Base-by-base conservation (phyloP, 1,140 invertebrate genomes). In the Chlorops oryzae region DNA sequence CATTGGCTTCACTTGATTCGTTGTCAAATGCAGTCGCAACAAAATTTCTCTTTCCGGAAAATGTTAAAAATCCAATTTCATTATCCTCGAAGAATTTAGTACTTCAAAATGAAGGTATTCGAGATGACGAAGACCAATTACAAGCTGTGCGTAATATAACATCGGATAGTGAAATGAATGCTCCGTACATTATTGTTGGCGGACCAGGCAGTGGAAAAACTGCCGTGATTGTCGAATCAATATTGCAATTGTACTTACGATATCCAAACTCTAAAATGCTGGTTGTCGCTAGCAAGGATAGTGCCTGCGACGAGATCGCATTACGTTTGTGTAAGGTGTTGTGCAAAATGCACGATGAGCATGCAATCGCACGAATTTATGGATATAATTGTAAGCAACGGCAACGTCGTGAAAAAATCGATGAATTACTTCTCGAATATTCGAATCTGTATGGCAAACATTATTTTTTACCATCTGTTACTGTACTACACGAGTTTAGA, bases 151-250 rank as follows among this genome's bases (percentile, higher is more conserved):
- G 73, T 37, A 78, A 84, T 55, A 83, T 88, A 42, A 57, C 87
- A 1, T 52, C 71, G 28, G 77, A 75, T 27, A 65, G 74, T 6
- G 73, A 76, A 12, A 65, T 79, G 15, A 84, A 85, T 3, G 70
- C 81, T 5, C 87, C 88, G 1, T 90, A 88, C 52, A 77, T 91
- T 38, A 72, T 91, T 25, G 87, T 86, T 72, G 87, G 88, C 3
- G 87, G 87, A 24, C 87, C 88, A 28, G 53, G 65, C 3, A 89
- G 87, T 2, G 88, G 88, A 0, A 90, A 90, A 73, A 89, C 87
- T 18, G 77, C 86, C 0, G 88, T 86, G 4, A 56, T 90, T n/a
- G 80, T 89, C 6, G 88, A 90, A 70, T 74, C 80, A 7, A 81
- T 89, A 21, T 57, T 59, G 45, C 73, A 63, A 62, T 75, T 73